Evolutionary conservation across 2,888 invertebrate species (phyloP), one percentile per base, ranked within the genome.

Genomic region (Apodemia hepburni): DNA sequence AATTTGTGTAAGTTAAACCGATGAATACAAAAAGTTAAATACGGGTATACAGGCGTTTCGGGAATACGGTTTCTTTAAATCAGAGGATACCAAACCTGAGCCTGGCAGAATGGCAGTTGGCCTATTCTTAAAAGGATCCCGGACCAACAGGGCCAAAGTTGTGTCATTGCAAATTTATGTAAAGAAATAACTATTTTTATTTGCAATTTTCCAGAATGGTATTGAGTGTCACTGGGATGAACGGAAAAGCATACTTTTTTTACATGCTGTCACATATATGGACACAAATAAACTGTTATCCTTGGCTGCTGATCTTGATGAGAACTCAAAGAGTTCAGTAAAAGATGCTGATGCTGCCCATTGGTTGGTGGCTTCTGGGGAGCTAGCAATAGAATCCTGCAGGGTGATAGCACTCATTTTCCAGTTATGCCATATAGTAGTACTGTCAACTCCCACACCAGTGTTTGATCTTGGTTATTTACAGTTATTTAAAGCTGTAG

Each of bases 381-480:
- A 92, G 65, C 76, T 92, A 45, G 85, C 92, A 0, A 76, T 82
- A 0, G 92, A 92, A 17, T 81, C 92, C 2, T 96, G 97, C 18
- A 94, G 94, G 73, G 93, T 94, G 54, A 85, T 98, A 62, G 92
- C 97, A 2, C 89, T 97, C 66, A 87, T 97, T 17, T 95, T 97
- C 77, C 95, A 96, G 72, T 85, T 97, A 58, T 97, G 97, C 66
- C 97, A 98, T 75, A 93, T 98, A 66, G 92, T 97, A 18, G 80
- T 92, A 51, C 74, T 80, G 68, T 94, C 76, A 11, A 92, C 79
- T 65, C 94, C 80, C 66, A 93, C 82, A 67, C 85, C 77, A 42
- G 87, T 81, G 0, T 97, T 98, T 87, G 98, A 98, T 86, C 92
- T 95, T 22, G 96, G 95, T 70, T 95, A 96, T 73, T 87, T 97